phyloP scores from a whole-genome alignment of 2,888 invertebrate species.

The Drosophila mettleri region DNA sequence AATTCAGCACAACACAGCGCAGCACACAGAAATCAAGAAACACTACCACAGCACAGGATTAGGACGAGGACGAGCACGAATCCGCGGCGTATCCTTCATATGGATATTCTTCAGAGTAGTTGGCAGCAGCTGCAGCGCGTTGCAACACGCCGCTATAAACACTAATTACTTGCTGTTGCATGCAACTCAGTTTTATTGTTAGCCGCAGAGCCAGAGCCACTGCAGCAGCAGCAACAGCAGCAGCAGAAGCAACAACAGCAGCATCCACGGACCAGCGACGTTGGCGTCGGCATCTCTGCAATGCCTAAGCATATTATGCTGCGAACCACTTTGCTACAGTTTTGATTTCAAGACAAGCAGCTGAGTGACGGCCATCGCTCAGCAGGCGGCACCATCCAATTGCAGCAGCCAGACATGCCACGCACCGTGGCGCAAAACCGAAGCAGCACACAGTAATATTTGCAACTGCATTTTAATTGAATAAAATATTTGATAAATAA shows the following conservation, averaged over 20 bases:
- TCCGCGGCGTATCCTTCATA: slow-evolving; percentile 70
- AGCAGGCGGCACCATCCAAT: slow-evolving; percentile 34
- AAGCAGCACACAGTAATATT: background rate
- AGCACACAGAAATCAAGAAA: slow-evolving; percentile 16
- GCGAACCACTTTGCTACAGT: slow-evolving; percentile 65
- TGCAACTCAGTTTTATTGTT: slow-evolving; percentile 85
- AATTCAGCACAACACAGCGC: slow-evolving; percentile 1
- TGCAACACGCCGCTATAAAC: slow-evolving; percentile 77
- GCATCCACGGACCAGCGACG: slow-evolving; percentile 52
- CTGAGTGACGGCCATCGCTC: slow-evolving; percentile 57
- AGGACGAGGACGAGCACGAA: slow-evolving; percentile 46
- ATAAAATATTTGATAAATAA: too few species aligned
- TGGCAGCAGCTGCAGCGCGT: slow-evolving; percentile 67
- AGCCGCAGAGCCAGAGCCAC: slow-evolving; percentile 46
- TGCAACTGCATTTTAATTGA: too few species aligned
- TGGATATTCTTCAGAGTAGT: slow-evolving; percentile 53
- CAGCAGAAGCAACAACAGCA: slow-evolving; percentile 23
- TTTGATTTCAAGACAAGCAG: slow-evolving; percentile 69
- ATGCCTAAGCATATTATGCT: slow-evolving; percentile 42
- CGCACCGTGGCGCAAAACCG: slow-evolving; percentile 28
- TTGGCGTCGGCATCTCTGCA: slow-evolving; percentile 26
- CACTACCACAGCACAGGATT: slow-evolving; percentile 26
- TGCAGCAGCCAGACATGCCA: slow-evolving; percentile 26
- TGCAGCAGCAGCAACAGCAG: slow-evolving; percentile 23
- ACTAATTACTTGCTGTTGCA: slow-evolving; percentile 83